Percentiles rank a stretch among this genome's conserved stretches.
Conservation (phyloP, 2,113 vertebrate genomes). For the Physeter macrocephalus region DNA sequence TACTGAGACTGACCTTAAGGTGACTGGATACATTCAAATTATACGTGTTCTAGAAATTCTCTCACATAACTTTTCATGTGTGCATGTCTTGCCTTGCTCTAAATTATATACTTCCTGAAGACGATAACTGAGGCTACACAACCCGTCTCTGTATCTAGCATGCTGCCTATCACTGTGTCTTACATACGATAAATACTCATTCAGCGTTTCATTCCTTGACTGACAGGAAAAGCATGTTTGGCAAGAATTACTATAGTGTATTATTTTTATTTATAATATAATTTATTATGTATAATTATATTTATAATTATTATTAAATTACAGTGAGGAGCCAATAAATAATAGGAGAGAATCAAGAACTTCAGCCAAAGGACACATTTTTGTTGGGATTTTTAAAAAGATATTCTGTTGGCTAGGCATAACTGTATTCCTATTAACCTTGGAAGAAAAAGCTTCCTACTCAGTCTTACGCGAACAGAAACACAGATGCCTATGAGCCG, state of each 20-base stretch:
- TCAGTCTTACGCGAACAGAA: neutral
- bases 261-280: neutral
- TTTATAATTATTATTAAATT: neutral
- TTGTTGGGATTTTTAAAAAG: neutral
- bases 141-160: neutral
- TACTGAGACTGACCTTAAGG: neutral
- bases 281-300: neutral
- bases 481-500: neutral
- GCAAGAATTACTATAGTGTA: neutral
- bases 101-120: neutral
- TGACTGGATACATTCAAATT: neutral
- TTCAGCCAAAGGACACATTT: neutral
- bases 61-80: neutral
- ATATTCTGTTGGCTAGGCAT: neutral
- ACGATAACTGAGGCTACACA: neutral
- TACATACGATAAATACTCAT: neutral
- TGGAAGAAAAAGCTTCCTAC: neutral
- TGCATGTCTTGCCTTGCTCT: neutral
- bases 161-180: neutral
- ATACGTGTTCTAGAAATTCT: neutral
- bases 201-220: neutral
- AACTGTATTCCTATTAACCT: neutral
- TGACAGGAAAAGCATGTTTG: neutral
- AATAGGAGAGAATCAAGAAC: neutral
- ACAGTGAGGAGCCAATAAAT: neutral